These are phyloP conservation scores for Danaus melanippus DNA, from an alignment of 1,140 invertebrate genomes.

Conservation along the genomic window DNA sequence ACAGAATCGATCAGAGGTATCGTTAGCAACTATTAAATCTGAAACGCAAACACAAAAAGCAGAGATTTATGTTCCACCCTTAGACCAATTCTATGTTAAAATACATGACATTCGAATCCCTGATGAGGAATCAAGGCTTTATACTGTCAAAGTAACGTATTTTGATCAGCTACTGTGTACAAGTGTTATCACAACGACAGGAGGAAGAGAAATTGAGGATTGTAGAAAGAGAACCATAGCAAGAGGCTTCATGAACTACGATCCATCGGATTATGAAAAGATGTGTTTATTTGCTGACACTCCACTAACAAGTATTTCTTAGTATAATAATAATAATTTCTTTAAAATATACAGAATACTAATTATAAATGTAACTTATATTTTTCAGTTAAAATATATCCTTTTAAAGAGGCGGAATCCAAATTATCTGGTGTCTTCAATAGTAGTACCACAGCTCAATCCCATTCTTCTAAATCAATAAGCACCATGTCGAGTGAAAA, in stretches of 20 bases:
- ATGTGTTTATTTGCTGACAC: conserved; percentile 48
- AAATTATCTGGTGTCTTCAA: conserved; percentile 3
- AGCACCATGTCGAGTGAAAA: conserved; percentile 1
- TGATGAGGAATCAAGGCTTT: conserved; percentile 30
- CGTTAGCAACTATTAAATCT: conserved; percentile 19
- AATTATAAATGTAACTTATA: conserved; percentile 8
- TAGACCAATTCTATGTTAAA: conserved; percentile 35
- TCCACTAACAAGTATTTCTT: conserved; percentile 40
- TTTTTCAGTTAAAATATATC: conserved; percentile 39
- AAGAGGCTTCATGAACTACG: conserved; percentile 39
- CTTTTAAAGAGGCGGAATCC: conserved; percentile 20
- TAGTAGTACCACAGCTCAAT: not conserved
- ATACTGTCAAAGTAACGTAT: conserved; percentile 39
- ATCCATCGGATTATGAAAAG: conserved; percentile 56
- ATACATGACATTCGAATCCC: conserved; percentile 29
- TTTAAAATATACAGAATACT: not conserved
- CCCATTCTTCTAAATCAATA: conserved; percentile 5
- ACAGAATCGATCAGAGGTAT: conserved; percentile 23
- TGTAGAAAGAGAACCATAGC: conserved; percentile 15
- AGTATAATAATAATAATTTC: not conserved
- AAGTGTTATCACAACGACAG: conserved; percentile 30
- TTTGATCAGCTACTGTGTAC: conserved; percentile 40
- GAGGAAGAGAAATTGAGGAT: conserved; percentile 19
- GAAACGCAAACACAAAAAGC: conserved; percentile 20
- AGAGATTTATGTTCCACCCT: conserved; percentile 24